These are phyloP conservation scores for Pangasius larnaudii DNA, from an alignment of 2,797 vertebrate species.

Conservation along the genomic window DNA sequence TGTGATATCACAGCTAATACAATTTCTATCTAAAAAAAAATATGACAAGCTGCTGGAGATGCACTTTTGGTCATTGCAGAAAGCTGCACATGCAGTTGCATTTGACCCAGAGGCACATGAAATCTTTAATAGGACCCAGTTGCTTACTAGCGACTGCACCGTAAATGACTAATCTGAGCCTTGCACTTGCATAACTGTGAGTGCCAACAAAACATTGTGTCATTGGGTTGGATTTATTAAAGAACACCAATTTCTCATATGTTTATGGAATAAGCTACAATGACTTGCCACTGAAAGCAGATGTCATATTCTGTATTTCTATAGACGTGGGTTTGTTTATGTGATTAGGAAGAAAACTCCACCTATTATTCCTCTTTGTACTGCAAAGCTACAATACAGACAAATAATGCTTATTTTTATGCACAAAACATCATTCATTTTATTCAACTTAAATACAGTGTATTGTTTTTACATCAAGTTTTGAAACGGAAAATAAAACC, in stretches of 20 bases:
- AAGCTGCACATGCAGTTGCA: slow-evolving; percentile 41
- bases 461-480: slow-evolving; percentile 64
- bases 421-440: slow-evolving; percentile 47
- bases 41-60: slow-evolving; percentile 12
- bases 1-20: slow-evolving; percentile 9
- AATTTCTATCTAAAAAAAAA: neutral
- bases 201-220: neutral
- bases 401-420: slow-evolving; percentile 47
- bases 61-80: slow-evolving; percentile 47
- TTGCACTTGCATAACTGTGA: slow-evolving; percentile 21
- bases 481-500: slow-evolving; percentile 70
- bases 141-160: slow-evolving; percentile 34
- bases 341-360: slow-evolving; percentile 12
- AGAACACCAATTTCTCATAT: neutral
- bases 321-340: slow-evolving; percentile 31
- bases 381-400: slow-evolving; percentile 41
- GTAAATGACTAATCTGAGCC: slow-evolving; percentile 30
- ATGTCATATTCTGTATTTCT: slow-evolving; percentile 23
- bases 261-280: neutral
- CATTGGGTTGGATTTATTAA: neutral
- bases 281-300: neutral
- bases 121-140: slow-evolving; percentile 42
- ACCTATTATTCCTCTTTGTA: slow-evolving; percentile 26
- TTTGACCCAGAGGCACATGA: slow-evolving; percentile 23
- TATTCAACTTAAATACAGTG: slow-evolving; percentile 62